Conservation (phyloP, 1,140 invertebrate genomes). For the Drosophila novamexicana region DNA sequence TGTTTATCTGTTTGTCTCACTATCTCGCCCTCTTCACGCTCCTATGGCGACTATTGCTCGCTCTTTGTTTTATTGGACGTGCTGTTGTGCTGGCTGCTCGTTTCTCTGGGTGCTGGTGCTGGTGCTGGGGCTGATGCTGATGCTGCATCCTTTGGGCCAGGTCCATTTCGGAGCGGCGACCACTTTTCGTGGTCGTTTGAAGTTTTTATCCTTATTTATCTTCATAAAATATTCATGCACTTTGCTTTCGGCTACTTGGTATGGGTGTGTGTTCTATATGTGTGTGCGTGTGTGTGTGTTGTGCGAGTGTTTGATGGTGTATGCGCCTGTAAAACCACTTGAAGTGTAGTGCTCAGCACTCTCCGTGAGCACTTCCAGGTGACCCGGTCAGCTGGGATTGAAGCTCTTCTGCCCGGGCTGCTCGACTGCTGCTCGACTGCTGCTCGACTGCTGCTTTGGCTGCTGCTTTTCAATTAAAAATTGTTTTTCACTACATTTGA, state of each 20-base stretch:
- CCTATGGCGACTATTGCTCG: not conserved
- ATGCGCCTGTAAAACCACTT: slow-evolving; percentile 57
- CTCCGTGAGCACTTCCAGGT: slow-evolving; percentile 20
- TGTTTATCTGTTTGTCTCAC: no score
- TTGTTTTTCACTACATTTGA: slow-evolving; percentile 82
- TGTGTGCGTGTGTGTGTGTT: not conserved
- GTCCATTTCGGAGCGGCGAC: slow-evolving; percentile 25
- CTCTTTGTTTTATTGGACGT: slow-evolving; percentile 27
- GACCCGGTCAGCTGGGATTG: slow-evolving; percentile 39
- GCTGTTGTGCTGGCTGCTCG: slow-evolving; percentile 21
- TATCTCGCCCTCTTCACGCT: slow-evolving; percentile 2
- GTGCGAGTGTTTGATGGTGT: slow-evolving; percentile 9
- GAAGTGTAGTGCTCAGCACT: slow-evolving; percentile 57
- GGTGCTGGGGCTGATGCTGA: slow-evolving; percentile 1
- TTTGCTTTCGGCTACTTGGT: slow-evolving; percentile 55
- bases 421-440: not conserved
- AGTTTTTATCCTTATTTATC: slow-evolving; percentile 83
- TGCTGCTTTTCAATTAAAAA: slow-evolving; percentile 78
- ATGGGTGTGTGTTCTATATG: not conserved
- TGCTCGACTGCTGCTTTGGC: slow-evolving; percentile 27
- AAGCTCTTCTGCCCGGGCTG: slow-evolving; percentile 15
- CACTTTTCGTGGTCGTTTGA: slow-evolving; percentile 75
- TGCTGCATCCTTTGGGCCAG: slow-evolving; percentile 42
- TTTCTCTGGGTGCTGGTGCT: slow-evolving; percentile 20
- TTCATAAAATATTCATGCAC: slow-evolving; percentile 83